A percentile compares a stretch with the other conserved stretches of the same genome.
These are phyloP conservation scores for Pangasianodon hypophthalmus DNA, from an alignment of 2,113 vertebrate genomes.

Conservation along the genomic window DNA sequence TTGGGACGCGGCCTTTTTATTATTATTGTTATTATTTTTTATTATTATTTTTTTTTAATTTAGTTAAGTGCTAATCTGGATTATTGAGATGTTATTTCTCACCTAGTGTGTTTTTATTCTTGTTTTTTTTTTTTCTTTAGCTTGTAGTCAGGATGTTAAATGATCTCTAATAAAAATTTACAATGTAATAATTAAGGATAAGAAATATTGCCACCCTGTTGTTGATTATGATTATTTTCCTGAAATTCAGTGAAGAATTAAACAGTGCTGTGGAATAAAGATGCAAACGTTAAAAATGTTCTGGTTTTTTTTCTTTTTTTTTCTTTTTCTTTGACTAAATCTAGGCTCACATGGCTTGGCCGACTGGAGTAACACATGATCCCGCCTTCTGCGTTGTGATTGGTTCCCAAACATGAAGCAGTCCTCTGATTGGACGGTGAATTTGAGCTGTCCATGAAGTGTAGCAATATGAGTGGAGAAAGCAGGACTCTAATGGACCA, in stretches of 20 bases:
- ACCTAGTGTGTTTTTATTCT: not conserved
- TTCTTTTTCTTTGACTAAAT: rapidly evolving
- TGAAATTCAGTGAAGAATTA: not conserved
- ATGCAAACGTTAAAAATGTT: not conserved
- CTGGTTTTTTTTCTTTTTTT: not conserved
- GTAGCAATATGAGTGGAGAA: not conserved
- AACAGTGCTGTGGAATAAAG: not conserved
- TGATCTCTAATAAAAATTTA: no score
- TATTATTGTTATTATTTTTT: no score
- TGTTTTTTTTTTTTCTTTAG: not conserved
- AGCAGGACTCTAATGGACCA: not conserved
- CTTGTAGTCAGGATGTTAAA: no score
- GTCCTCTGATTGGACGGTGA: not conserved
- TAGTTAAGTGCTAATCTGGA: not conserved
- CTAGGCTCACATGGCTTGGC: not conserved
- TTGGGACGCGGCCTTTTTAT: not conserved
- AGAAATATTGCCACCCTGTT: rapidly evolving
- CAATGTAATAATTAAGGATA: rapidly evolving
- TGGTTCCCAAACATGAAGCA: not conserved
- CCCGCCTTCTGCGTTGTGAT: not conserved
- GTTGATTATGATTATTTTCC: not conserved
- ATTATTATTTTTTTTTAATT: not conserved
- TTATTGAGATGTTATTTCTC: not conserved
- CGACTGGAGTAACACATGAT: not conserved
- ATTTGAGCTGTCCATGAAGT: rapidly evolving